phyloP scores from a whole-genome alignment of 2,888 invertebrate species.

The Petrophora chlorosata region DNA sequence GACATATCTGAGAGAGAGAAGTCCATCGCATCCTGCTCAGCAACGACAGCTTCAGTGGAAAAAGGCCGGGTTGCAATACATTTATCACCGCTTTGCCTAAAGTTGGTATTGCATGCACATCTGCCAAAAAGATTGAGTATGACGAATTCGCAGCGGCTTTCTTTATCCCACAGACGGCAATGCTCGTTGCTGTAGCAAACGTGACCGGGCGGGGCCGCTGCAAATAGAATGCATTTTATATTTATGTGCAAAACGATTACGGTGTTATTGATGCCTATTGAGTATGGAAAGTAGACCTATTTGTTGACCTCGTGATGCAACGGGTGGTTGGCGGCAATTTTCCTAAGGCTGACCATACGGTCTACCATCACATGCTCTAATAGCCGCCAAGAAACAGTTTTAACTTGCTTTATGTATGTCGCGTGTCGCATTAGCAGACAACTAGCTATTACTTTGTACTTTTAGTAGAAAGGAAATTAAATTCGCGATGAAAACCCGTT shows the following conservation, averaged over 20 bases:
- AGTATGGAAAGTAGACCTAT: slow-evolving; percentile 47
- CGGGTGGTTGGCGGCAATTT: slow-evolving; percentile 59
- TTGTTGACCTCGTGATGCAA: slow-evolving; percentile 49
- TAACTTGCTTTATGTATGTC: slow-evolving; percentile 45
- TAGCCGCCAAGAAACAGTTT: slow-evolving; percentile 56
- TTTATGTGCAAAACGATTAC: slow-evolving; percentile 24
- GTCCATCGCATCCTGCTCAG: slow-evolving; percentile 58
- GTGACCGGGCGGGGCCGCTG: slow-evolving; percentile 93
- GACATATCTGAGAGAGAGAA: slow-evolving; percentile 37
- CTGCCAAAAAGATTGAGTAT: slow-evolving; percentile 95
- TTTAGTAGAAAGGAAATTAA: slow-evolving; percentile 18
- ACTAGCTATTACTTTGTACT: slow-evolving; percentile 24
- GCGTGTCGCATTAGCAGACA: slow-evolving; percentile 19
- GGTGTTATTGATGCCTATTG: slow-evolving; percentile 40
- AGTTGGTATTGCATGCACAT: slow-evolving; percentile 90
- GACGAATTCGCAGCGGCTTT: slow-evolving; percentile 94
- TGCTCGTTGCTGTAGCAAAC: slow-evolving; percentile 96
- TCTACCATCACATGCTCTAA: slow-evolving; percentile 64
- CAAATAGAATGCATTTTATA: slow-evolving; percentile 36
- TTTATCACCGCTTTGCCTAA: slow-evolving; percentile 85
- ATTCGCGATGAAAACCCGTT: slow-evolving; percentile 4
- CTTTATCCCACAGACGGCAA: slow-evolving; percentile 92
- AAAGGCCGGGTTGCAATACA: slow-evolving; percentile 79
- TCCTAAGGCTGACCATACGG: slow-evolving; percentile 56
- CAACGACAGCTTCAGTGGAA: slow-evolving; percentile 68